These are phyloP conservation scores for Nothobranchius kuhntae DNA, from an alignment of 2,113 vertebrate genomes.

Conservation along the genomic window DNA sequence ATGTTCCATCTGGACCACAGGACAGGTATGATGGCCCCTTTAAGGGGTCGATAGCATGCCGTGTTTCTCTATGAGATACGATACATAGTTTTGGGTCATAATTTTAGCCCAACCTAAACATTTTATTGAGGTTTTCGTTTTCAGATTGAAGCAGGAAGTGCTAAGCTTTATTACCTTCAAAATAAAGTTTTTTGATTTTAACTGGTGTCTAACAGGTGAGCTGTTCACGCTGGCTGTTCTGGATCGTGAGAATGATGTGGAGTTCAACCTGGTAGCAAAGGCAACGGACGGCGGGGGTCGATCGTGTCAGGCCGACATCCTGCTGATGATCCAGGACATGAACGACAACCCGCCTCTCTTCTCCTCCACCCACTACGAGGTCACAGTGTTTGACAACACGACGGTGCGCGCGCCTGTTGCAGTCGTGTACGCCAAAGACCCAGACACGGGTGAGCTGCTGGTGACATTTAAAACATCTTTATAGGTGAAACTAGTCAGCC, in stretches of 20 bases:
- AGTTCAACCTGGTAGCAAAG: slow-evolving; percentile 86
- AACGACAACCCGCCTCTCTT: slow-evolving; percentile 92
- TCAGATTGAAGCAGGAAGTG: neutral
- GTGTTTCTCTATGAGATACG: too few species aligned
- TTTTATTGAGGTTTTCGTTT: neutral
- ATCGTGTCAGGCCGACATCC: slow-evolving; percentile 90
- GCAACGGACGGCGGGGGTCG: slow-evolving; percentile 92
- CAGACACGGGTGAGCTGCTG: slow-evolving; percentile 85
- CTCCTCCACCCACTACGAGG: slow-evolving; percentile 86
- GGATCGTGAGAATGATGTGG: slow-evolving; percentile 85
- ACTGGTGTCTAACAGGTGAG: slow-evolving; percentile 78
- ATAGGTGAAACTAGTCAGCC: too few species aligned
- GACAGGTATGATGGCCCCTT: slow-evolving; percentile 82
- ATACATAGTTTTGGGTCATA: too few species aligned
- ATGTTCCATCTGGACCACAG: slow-evolving; percentile 88
- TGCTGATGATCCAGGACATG: slow-evolving; percentile 84
- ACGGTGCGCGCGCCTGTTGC: slow-evolving; percentile 90
- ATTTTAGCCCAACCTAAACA: too few species aligned
- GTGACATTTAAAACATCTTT: neutral
- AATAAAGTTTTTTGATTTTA: too few species aligned
- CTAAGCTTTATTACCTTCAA: too few species aligned
- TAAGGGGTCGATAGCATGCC: neutral
- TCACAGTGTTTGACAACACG: slow-evolving; percentile 95
- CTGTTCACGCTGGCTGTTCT: slow-evolving; percentile 84
- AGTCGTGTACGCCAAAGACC: slow-evolving; percentile 89